Percentiles rank a stretch among this genome's conserved stretches.
These are phyloP conservation scores for Dendrocopos noguchii DNA, from an alignment of 2,113 vertebrate genomes.

Conservation along the genomic window DNA sequence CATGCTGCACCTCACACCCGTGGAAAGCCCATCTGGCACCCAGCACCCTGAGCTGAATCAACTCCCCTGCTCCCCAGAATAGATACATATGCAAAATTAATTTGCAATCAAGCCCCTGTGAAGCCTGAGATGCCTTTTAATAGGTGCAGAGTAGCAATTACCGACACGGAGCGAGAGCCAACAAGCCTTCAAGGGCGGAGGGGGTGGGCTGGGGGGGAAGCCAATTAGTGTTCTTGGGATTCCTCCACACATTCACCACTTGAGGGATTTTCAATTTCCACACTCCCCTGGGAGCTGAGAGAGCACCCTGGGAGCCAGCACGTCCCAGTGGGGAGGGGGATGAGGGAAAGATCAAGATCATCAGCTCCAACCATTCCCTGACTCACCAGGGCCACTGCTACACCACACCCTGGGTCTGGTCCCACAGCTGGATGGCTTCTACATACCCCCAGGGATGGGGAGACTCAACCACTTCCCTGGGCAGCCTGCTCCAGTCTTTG, in stretches of 20 bases:
- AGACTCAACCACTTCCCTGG: no score
- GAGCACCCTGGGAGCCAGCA: not conserved
- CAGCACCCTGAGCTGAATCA: not conserved
- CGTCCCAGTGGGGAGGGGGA: not conserved
- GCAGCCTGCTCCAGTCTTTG: no score
- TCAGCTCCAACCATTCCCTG: no score
- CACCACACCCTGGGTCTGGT: no score
- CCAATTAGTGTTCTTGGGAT: slow-evolving; percentile 40
- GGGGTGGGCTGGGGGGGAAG: not conserved
- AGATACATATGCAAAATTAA: slow-evolving; percentile 41
- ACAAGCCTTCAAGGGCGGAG: not conserved
- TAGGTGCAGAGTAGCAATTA: slow-evolving; percentile 46
- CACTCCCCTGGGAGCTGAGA: not conserved
- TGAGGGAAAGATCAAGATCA: not conserved
- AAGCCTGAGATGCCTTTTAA: slow-evolving; percentile 13
- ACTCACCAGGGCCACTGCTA: no score
- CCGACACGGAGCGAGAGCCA: slow-evolving; percentile 32
- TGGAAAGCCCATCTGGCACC: not conserved
- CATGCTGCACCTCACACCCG: not conserved
- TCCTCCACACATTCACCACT: slow-evolving; percentile 7
- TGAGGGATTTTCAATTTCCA: not conserved
- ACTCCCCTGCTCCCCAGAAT: slow-evolving; percentile 7
- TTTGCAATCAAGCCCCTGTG: not conserved
- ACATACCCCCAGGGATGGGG: no score
- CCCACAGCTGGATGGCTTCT: no score